A percentile compares a stretch with the other conserved stretches of the same genome.
These are phyloP conservation scores for Coryphaenoides rupestris DNA, from an alignment of 2,113 vertebrate genomes.

Conservation along the genomic window DNA sequence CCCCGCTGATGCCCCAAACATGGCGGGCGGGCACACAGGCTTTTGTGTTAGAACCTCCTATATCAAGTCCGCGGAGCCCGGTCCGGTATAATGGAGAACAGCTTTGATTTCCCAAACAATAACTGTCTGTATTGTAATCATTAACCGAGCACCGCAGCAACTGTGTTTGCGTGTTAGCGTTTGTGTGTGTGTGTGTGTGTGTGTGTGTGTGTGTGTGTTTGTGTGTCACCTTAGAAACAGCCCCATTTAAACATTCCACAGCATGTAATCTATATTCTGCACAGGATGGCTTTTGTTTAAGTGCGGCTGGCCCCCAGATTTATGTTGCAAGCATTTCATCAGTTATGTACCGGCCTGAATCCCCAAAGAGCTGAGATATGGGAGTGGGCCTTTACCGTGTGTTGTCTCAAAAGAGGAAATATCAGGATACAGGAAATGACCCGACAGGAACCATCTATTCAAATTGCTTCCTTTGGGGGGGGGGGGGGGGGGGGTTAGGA, in stretches of 20 bases:
- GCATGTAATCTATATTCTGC: not conserved
- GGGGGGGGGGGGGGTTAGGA: slow-evolving; percentile 61
- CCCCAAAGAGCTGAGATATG: slow-evolving; percentile 34
- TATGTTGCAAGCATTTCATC: slow-evolving; percentile 15
- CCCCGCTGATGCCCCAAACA: slow-evolving; percentile 34
- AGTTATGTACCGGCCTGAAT: slow-evolving; percentile 16
- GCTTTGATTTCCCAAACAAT: not conserved
- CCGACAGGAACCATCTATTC: slow-evolving; percentile 72
- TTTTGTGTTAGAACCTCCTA: not conserved
- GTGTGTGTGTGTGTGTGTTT: not conserved
- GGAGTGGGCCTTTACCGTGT: slow-evolving; percentile 17
- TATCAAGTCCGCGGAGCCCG: too few species aligned
- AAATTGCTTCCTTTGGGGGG: slow-evolving; percentile 71
- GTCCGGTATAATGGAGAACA: too few species aligned
- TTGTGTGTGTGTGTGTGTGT: not conserved
- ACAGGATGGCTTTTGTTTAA: not conserved
- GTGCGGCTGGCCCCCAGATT: not conserved
- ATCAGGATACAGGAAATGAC: slow-evolving; percentile 74
- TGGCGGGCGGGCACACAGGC: not conserved
- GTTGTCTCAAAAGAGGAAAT: slow-evolving; percentile 62
- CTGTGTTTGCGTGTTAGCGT: not conserved
- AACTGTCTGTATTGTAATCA: not conserved
- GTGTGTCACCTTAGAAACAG: not conserved
- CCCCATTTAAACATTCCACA: not conserved
- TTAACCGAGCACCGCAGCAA: too few species aligned